A percentile compares a stretch with the other conserved stretches of the same genome.
phyloP scores from a whole-genome alignment of 2,797 vertebrate species.

The Momotus momota region DNA sequence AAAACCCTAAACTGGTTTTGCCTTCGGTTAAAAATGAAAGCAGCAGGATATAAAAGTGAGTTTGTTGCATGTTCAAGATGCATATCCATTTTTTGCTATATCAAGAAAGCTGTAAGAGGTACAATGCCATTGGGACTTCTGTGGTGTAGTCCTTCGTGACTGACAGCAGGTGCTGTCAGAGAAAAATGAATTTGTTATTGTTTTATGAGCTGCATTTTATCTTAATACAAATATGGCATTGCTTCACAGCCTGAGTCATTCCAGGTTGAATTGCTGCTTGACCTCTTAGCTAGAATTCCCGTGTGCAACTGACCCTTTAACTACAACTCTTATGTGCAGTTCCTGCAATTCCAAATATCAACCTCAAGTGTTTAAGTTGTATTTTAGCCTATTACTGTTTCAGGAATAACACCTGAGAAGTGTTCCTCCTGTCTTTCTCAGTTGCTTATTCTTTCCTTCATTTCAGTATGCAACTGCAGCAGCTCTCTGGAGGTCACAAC shows the following conservation, averaged over 20 bases:
- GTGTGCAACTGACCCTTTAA: neutral
- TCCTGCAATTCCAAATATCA: neutral
- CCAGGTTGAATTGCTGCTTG: neutral
- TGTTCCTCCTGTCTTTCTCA: neutral
- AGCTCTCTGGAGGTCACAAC: neutral
- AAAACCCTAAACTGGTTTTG: fast-evolving
- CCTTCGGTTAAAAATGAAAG: neutral
- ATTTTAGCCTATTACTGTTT: neutral
- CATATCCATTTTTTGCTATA: neutral
- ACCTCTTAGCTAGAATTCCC: neutral
- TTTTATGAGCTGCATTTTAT: neutral
- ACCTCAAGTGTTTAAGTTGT: neutral
- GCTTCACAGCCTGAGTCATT: neutral
- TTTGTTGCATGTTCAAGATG: neutral
- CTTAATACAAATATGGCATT: neutral
- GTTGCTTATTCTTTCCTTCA: neutral
- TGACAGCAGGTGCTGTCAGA: neutral
- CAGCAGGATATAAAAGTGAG: neutral
- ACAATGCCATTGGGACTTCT: neutral
- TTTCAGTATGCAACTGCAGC: neutral
- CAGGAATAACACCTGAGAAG: neutral
- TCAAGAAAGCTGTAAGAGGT: neutral
- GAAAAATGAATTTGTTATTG: neutral
- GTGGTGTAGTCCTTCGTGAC: neutral
- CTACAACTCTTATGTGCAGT: neutral